Evolutionary conservation across 2,113 vertebrate genomes (phyloP).

Genomic region (Scomber scombrus): DNA sequence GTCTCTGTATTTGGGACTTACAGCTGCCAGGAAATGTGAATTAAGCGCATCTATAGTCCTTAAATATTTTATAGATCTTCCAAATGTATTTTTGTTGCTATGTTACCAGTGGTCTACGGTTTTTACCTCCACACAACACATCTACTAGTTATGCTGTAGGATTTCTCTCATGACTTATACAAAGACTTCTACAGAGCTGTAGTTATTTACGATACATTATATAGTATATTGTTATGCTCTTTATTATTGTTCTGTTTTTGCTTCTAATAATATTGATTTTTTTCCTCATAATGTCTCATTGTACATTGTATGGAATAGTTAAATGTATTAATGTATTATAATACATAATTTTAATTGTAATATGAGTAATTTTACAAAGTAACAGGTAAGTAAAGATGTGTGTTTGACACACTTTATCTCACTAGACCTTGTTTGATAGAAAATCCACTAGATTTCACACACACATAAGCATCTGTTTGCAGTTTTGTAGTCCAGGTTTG

Average conservation of each 20-base stretch:
- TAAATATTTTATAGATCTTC: not conserved
- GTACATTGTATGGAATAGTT: conserved; percentile 6
- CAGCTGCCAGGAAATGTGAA: conserved; percentile 26
- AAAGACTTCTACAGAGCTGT: conserved; percentile 46
- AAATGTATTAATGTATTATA: not conserved
- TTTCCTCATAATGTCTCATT: not conserved
- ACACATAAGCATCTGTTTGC: not conserved
- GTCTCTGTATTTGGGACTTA: not conserved
- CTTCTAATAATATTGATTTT: not conserved
- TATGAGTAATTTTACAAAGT: not conserved
- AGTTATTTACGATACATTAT: not conserved
- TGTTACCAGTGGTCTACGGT: conserved; percentile 4
- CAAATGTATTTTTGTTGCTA: not conserved
- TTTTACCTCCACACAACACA: not conserved
- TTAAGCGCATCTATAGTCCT: not conserved
- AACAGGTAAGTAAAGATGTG: conserved; percentile 55
- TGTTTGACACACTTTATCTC: not conserved
- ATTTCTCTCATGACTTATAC: conserved; percentile 38
- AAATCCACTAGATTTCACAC: not conserved
- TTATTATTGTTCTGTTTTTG: not conserved
- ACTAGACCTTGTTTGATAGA: not conserved
- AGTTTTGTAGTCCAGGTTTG: conserved; percentile 4
- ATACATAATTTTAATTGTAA: not conserved
- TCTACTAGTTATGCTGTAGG: conserved; percentile 10
- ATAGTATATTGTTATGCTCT: not conserved